Evolutionary conservation across 2,888 invertebrate genomes (phyloP).

Genomic region (Lacanobia oleracea): DNA sequence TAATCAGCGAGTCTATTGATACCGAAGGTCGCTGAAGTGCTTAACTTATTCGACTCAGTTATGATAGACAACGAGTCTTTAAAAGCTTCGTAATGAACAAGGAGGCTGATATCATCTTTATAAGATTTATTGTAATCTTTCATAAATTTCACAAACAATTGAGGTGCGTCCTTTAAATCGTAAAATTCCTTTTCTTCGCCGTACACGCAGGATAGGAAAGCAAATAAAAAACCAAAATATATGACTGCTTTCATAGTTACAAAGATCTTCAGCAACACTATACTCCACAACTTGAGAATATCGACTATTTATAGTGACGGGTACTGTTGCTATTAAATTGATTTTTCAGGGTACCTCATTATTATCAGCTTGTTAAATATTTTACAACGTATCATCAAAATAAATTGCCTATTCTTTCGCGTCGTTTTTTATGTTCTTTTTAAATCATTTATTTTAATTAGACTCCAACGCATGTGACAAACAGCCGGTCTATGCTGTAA

Average conservation of each 20-base stretch:
- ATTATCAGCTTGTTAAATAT: too few species aligned
- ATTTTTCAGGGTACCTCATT: conserved; percentile 1
- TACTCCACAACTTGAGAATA: neutral
- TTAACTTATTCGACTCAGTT: conserved; percentile 15
- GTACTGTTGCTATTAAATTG: conserved; percentile 9
- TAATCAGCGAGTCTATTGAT: conserved; percentile 31
- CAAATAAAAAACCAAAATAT: conserved; percentile 20
- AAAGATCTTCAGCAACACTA: neutral
- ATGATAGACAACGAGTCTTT: neutral
- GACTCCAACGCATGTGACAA: too few species aligned
- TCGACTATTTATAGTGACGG: conserved; percentile 14
- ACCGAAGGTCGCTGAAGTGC: neutral
- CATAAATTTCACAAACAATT: conserved; percentile 33
- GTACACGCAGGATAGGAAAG: neutral
- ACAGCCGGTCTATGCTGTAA: too few species aligned
- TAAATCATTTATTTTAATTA: too few species aligned
- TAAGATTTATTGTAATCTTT: conserved; percentile 39
- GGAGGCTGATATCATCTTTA: conserved; percentile 2
- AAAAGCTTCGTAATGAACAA: conserved; percentile 43
- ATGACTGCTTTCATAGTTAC: conserved; percentile 19
- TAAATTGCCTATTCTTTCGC: too few species aligned
- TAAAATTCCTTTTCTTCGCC: neutral
- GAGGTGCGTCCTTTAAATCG: conserved; percentile 28
- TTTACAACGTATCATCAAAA: too few species aligned
- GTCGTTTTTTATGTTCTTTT: too few species aligned